These are phyloP conservation scores for Halcyon malimbica DNA, from an alignment of 2,113 vertebrate genomes.

Conservation along the genomic window DNA sequence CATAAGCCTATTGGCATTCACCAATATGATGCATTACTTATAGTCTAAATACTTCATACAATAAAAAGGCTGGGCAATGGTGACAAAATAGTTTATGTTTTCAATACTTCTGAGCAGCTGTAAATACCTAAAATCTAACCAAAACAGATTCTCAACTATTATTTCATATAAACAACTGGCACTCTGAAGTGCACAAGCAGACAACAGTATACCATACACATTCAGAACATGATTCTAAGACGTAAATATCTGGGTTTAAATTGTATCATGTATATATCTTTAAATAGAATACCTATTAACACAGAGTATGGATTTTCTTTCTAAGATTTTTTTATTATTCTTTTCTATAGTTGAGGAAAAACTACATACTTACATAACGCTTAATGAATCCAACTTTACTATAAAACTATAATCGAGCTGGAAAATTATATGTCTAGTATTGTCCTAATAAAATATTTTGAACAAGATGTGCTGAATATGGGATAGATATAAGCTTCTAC, in stretches of 20 bases:
- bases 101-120: neutral
- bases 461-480: neutral
- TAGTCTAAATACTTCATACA: neutral
- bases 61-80: neutral
- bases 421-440: neutral
- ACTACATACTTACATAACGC: neutral
- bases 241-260: neutral
- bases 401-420: neutral
- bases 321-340: neutral
- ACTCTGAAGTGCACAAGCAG: neutral
- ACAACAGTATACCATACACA: accelerated
- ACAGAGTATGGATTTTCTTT: neutral
- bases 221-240: neutral
- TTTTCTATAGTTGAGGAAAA: neutral
- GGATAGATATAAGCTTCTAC: neutral
- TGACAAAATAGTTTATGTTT: neutral
- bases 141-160: neutral
- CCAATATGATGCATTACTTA: neutral
- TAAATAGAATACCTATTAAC: neutral
- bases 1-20: neutral
- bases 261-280: neutral
- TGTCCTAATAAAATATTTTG: neutral
- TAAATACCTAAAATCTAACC: neutral
- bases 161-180: neutral
- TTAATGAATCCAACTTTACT: neutral